phyloP scores from a whole-genome alignment of 2,113 vertebrate genomes.

The Melierax canorus region DNA sequence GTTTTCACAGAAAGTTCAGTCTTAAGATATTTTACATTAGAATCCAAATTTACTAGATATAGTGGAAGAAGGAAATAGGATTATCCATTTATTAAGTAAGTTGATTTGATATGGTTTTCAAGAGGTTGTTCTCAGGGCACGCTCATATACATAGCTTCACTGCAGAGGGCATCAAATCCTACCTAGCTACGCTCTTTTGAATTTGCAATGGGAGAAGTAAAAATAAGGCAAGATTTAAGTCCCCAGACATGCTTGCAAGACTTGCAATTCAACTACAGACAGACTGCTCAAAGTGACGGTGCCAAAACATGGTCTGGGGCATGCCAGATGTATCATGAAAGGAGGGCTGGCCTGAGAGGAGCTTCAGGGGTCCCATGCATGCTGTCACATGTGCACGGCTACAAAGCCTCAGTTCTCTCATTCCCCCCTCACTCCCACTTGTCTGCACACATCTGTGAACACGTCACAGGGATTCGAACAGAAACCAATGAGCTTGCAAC shows the following conservation, averaged over 20 bases:
- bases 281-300: not conserved
- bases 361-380: not conserved
- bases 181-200: not conserved
- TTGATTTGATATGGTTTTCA: not conserved
- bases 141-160: not conserved
- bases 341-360: not conserved
- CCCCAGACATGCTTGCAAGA: not conserved
- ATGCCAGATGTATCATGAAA: not conserved
- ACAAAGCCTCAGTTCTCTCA: slow-evolving; percentile 21
- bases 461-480: slow-evolving; percentile 7
- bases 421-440: not conserved
- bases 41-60: accelerated
- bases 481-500: slow-evolving; percentile 36
- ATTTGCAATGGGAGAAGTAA: not conserved
- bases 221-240: not conserved
- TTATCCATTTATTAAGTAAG: not conserved
- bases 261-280: not conserved
- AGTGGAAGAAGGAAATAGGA: not conserved
- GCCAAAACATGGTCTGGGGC: not conserved
- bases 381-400: not conserved
- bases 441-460: slow-evolving; percentile 32
- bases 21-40: accelerated
- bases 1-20: not conserved
- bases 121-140: not conserved
- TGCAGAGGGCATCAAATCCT: not conserved